Evolutionary conservation across 2,888 invertebrate species (phyloP), one percentile per base, ranked within the genome.

Genomic region (Aleiodes testaceus): DNA sequence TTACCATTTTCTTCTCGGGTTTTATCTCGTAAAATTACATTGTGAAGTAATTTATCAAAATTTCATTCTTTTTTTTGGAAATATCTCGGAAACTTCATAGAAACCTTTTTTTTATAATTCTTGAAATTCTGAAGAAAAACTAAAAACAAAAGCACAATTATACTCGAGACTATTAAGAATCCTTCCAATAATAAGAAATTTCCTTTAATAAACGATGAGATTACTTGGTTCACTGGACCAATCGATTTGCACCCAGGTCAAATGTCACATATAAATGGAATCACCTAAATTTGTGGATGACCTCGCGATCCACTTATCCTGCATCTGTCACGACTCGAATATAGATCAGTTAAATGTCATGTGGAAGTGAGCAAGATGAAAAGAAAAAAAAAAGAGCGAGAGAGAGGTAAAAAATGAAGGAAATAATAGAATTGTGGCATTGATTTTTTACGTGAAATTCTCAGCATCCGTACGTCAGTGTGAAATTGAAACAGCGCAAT

Each of bases 271-370:
- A 18, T 14, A 59, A 59, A 59, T 36, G 59, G 59, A 59, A 36
- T 59, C 18, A 36, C 59, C 42, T 36, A 59, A 59, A 59, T 59
- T 42, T 42, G 59, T 18, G 59, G 42, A 59, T 59, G 36, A 59
- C 59, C 59, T 42, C 36, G 59, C 30, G 9, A 42, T 20, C 59
- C 14, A 42, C 59, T 18, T 59, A 14, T 59, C 36, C 36, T n/a
- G 9, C 59, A 59, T 59, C 59, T 42, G 20, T 59, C 59, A 16
- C 42, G 20, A 36, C 26, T 50, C 36, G 16, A 59, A 59, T 42
- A 14, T 59, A 14, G 18, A 59, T 18, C 36, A 26, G 12, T 53
- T 59, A 42, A 42, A 36, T 59, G 59, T 59, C 59, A 59, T 11
- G 36, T 14, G 59, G 42, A 42, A 59, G 36, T 36, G 36, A 36